Percentiles rank a stretch among this genome's conserved stretches.
phyloP scores from a whole-genome alignment of 2,113 vertebrate genomes.

The Syrrhaptes paradoxus region DNA sequence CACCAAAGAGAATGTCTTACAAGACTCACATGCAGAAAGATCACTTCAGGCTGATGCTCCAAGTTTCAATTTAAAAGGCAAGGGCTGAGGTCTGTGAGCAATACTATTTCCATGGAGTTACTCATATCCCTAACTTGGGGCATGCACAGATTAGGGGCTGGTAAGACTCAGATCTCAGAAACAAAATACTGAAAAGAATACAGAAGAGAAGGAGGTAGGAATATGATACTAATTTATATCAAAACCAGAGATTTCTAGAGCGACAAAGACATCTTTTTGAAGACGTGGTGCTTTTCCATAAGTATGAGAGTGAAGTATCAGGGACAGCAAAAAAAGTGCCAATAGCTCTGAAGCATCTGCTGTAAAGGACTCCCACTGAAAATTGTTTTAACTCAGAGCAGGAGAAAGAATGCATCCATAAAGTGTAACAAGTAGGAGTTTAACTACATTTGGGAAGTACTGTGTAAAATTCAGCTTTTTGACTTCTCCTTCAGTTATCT shows the following conservation, averaged over 20 bases:
- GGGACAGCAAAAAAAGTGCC: not conserved
- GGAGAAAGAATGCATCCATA: conserved; percentile 12
- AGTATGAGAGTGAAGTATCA: not conserved
- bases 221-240: not conserved
- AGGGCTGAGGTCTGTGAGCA: not conserved
- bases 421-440: not conserved
- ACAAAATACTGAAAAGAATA: not conserved
- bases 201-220: not conserved
- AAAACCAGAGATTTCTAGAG: not conserved
- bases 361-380: not conserved
- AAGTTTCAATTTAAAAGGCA: not conserved
- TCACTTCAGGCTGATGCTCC: not conserved
- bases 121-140: not conserved
- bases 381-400: conserved; percentile 17
- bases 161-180: not conserved
- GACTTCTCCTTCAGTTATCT: not conserved
- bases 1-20: not conserved
- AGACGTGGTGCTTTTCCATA: not conserved
- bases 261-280: not conserved
- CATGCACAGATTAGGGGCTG: not conserved
- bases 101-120: not conserved
- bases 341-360: not conserved
- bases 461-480: not conserved
- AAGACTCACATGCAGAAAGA: not conserved
- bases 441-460: not conserved